Evolutionary conservation across 2,888 invertebrate species (phyloP).

Genomic region (Autographa pulchrina): DNA sequence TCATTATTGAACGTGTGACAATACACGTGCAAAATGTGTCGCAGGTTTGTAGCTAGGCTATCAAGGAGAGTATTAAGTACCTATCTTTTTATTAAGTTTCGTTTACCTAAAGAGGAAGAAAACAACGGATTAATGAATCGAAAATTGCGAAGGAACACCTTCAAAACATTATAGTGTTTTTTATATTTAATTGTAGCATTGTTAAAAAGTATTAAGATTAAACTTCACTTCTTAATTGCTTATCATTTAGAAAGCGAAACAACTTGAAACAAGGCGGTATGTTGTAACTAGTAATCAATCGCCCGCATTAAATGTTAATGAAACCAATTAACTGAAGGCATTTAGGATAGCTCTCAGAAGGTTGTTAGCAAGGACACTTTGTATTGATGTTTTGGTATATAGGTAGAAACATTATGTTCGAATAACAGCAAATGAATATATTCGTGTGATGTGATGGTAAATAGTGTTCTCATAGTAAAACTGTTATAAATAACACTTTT

Average conservation of each 20-base stretch:
- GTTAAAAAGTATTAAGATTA: neutral
- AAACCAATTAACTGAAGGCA: conserved; percentile 14
- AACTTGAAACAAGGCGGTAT: conserved; percentile 35
- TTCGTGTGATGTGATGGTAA: no score
- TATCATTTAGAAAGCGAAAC: neutral
- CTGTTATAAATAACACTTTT: no score
- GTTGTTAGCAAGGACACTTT: conserved; percentile 25
- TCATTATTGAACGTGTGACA: neutral
- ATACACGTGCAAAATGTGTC: neutral
- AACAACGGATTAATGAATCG: no score
- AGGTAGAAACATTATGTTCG: neutral
- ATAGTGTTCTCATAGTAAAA: no score
- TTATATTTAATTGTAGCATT: no score
- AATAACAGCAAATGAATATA: no score
- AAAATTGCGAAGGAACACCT: no score
- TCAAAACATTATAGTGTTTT: no score
- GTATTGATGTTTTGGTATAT: neutral
- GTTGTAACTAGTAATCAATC: conserved; percentile 28
- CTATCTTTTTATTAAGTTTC: no score
- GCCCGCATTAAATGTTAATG: conserved; percentile 34
- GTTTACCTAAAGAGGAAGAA: no score
- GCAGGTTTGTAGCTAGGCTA: no score
- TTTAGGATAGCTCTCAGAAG: conserved; percentile 25
- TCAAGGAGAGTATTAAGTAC: no score
- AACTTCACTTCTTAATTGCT: neutral